phyloP scores from a whole-genome alignment of 2,888 invertebrate species.

The Blera fallax region DNA sequence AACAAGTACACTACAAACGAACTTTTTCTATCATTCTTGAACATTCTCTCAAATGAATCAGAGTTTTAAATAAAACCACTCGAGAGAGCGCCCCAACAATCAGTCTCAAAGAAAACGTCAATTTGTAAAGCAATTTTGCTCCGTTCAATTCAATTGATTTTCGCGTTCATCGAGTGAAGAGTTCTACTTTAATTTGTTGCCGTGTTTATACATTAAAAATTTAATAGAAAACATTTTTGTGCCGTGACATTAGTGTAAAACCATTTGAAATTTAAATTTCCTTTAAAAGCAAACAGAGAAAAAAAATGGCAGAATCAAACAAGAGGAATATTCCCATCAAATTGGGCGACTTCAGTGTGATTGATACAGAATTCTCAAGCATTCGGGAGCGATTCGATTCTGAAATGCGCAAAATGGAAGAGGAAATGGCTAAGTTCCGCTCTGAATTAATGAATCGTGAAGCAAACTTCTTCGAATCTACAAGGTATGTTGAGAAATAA shows the following conservation, averaged over 20 bases:
- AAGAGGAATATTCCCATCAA: constrained; percentile 96
- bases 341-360: constrained; percentile 96
- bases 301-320: constrained; percentile 91
- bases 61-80: constrained; percentile 53
- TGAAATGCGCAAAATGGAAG: constrained; percentile 99
- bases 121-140: constrained; percentile 11
- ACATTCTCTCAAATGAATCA: constrained; percentile 60
- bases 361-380: constrained; percentile 97
- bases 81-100: constrained; percentile 35
- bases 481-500: constrained; percentile 85
- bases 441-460: constrained; percentile 96
- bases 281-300: constrained; percentile 51
- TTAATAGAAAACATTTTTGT: constrained; percentile 20
- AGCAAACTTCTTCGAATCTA: constrained; percentile 94
- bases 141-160: constrained; percentile 16
- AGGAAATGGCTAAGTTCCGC: constrained; percentile 97
- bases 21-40: constrained; percentile 8
- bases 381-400: constrained; percentile 97
- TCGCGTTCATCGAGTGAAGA: constrained; percentile 48
- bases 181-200: background rate
- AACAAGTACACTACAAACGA: constrained; percentile 49
- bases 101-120: constrained; percentile 46
- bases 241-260: constrained; percentile 54
- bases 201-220: background rate
- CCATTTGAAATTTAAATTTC: constrained; percentile 36